phyloP scores from a whole-genome alignment of 2,888 invertebrate genomes.

The Agonopterix subpropinquella region DNA sequence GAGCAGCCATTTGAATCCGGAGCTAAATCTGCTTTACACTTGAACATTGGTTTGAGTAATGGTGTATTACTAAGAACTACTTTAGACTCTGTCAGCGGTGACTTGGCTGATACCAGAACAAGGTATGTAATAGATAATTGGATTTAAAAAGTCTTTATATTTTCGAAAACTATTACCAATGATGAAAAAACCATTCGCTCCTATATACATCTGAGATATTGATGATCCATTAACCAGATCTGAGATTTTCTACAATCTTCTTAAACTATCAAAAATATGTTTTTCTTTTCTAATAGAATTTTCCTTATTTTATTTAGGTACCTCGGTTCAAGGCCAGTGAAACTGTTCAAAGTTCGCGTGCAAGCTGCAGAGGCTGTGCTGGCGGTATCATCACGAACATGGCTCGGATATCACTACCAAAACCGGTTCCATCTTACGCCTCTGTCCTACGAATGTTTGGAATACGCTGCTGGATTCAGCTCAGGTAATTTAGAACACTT shows the following conservation, averaged over 20 bases:
- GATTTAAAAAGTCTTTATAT: neutral
- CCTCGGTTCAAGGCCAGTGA: slow-evolving; percentile 95
- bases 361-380: slow-evolving; percentile 97
- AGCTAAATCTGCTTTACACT: slow-evolving; percentile 84
- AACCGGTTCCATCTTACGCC: slow-evolving; percentile 97
- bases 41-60: slow-evolving; percentile 98
- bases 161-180: neutral
- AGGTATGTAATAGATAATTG: slow-evolving; percentile 57
- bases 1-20: slow-evolving; percentile 85
- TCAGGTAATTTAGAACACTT: slow-evolving; percentile 61
- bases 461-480: slow-evolving; percentile 97
- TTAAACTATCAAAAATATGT: neutral
- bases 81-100: slow-evolving; percentile 96
- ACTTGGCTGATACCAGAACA: slow-evolving; percentile 97
- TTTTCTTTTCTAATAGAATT: neutral
- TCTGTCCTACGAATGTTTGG: slow-evolving; percentile 95
- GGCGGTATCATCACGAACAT: slow-evolving; percentile 98
- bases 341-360: slow-evolving; percentile 96
- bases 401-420: slow-evolving; percentile 99
- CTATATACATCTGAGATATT: slow-evolving; percentile 79
- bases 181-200: slow-evolving; percentile 50
- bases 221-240: slow-evolving; percentile 73
- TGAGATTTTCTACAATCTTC: slow-evolving; percentile 33
- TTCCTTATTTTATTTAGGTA: slow-evolving; percentile 71
- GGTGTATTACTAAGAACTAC: slow-evolving; percentile 96